These are phyloP conservation scores for Spisula solida DNA, from an alignment of 2,888 invertebrate species.

Conservation along the genomic window DNA sequence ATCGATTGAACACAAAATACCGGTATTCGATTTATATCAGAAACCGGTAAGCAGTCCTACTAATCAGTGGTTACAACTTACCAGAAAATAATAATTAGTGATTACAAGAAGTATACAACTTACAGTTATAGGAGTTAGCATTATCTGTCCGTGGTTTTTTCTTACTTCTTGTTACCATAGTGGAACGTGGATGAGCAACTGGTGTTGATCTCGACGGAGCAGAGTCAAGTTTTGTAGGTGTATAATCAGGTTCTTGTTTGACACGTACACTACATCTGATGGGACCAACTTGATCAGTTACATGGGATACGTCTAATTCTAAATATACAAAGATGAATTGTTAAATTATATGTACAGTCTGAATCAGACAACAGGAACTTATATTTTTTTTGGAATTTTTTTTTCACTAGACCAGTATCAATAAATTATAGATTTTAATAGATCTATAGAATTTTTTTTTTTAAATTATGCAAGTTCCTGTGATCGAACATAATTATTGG, in stretches of 20 bases:
- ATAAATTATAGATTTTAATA: too few relatives aligned
- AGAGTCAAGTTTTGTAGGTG: background rate
- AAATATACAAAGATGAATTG: background rate
- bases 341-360: background rate
- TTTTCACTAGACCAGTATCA: too few relatives aligned
- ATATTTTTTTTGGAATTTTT: too few relatives aligned
- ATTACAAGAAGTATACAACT: background rate
- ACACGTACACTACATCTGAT: background rate
- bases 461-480: too few relatives aligned
- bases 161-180: background rate
- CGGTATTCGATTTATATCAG: too few relatives aligned
- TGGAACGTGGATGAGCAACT: background rate
- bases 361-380: too few relatives aligned
- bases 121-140: background rate
- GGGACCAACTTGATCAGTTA: conserved; percentile 20
- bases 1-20: too few relatives aligned
- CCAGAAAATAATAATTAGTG: too few relatives aligned
- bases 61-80: too few relatives aligned
- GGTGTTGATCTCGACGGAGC: background rate
- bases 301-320: background rate
- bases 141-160: background rate
- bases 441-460: too few relatives aligned
- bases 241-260: background rate
- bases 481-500: too few relatives aligned
- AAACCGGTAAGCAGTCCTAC: too few relatives aligned